Conservation (phyloP, 2,113 vertebrate species). For the Channa maculata region DNA sequence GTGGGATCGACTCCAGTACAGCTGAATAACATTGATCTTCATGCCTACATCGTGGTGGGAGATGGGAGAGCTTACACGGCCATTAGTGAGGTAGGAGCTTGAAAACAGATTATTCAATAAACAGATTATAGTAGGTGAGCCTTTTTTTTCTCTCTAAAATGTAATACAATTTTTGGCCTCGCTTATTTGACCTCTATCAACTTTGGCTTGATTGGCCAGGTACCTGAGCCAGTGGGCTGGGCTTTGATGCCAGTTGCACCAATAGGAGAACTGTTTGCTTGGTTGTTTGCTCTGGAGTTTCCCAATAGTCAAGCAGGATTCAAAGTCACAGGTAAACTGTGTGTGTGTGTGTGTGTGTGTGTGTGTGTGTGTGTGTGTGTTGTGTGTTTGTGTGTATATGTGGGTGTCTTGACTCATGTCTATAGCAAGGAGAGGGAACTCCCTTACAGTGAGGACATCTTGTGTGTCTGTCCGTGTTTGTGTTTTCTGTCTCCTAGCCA, state of each 20-base stretch:
- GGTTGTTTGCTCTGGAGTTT: slow-evolving; percentile 95
- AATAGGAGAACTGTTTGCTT: slow-evolving; percentile 92
- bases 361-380: slow-evolving; percentile 43
- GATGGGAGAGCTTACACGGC: slow-evolving; percentile 94
- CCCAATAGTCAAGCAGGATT: slow-evolving; percentile 92
- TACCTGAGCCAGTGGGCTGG: slow-evolving; percentile 87
- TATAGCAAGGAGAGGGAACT: slow-evolving; percentile 28
- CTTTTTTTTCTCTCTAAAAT: no score
- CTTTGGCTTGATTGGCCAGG: slow-evolving; percentile 56
- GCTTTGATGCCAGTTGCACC: slow-evolving; percentile 91
- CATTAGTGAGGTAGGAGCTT: slow-evolving; percentile 84
- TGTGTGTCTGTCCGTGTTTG: slow-evolving; percentile 35
- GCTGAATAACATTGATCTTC: slow-evolving; percentile 87
- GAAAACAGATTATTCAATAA: background rate
- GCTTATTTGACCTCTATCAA: background rate
- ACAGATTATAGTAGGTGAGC: no score
- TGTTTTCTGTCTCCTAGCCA: slow-evolving; percentile 51
- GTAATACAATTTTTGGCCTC: background rate
- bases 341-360: slow-evolving; percentile 19
- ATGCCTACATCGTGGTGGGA: slow-evolving; percentile 93
- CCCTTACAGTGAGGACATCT: slow-evolving; percentile 20
- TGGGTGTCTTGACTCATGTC: background rate
- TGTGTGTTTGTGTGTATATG: slow-evolving; percentile 20
- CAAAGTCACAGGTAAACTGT: slow-evolving; percentile 87
- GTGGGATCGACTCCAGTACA: slow-evolving; percentile 84